Evolutionary conservation across 2,888 invertebrate genomes (phyloP).

Genomic region (Arctia plantaginis): DNA sequence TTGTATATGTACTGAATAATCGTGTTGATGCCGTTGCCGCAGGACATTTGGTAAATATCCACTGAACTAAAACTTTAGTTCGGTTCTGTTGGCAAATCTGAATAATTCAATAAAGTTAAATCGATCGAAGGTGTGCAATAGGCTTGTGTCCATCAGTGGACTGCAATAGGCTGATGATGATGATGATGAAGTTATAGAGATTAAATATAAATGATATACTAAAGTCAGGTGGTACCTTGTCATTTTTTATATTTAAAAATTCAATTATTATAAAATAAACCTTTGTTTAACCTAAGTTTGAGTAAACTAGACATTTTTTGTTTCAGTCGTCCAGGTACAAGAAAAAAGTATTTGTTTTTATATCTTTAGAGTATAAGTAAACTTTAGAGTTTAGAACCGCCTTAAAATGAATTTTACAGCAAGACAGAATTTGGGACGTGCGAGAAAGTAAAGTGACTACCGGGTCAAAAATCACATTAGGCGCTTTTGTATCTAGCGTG

Average conservation of each 20-base stretch:
- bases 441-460: not conserved
- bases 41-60: constrained; percentile 69
- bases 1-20: constrained; percentile 72
- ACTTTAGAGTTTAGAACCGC: not conserved
- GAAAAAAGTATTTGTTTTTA: not conserved
- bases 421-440: not conserved
- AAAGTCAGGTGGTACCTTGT: not conserved
- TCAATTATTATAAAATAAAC: not conserved
- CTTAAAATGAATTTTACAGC: not conserved
- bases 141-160: too few relatives aligned
- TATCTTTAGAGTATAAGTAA: not conserved
- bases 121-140: too few relatives aligned
- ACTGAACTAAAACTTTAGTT: constrained; percentile 63
- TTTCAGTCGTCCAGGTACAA: not conserved
- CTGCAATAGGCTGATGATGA: too few relatives aligned
- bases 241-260: not conserved
- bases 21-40: constrained; percentile 53
- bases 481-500: not conserved
- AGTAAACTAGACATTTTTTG: not conserved
- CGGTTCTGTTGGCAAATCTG: constrained; percentile 57
- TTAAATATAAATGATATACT: not conserved
- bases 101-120: not conserved
- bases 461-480: not conserved
- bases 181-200: too few relatives aligned
- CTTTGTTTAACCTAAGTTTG: not conserved